Evolutionary conservation across 2,113 vertebrate genomes (phyloP), one percentile per base, ranked within the genome.

Genomic region (Malurus melanocephalus): DNA sequence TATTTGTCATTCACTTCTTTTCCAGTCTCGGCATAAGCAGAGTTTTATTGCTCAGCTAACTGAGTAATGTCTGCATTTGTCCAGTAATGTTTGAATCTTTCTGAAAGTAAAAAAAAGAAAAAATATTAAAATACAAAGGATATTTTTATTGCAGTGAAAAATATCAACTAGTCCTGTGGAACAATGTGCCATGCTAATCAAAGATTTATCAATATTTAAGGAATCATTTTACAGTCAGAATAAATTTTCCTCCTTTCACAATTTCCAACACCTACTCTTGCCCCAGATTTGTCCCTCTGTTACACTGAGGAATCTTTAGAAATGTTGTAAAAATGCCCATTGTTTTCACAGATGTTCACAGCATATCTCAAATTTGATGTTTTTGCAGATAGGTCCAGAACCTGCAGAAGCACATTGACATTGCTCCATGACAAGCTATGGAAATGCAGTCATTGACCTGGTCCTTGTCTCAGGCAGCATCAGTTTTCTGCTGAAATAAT

Each of bases 1-100:
- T 71, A 77, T 83, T 94, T 90, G 48, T 89, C 20, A 61, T 93
- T 90, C n/a, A 53, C 52, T 94, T 86, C 14, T 90, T 94, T 93
- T 91, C 71, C 60, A 90, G 57, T 83, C 65, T 82, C 28, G 32
- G 40, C 12, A 62, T 42, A 76, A 66, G 27, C 26, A 85, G 22
- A 23, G 24, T 87, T 90, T 92, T 80, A 46, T 84, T 87, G 53
- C 49, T 78, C 43, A 46, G 26, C 19, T 51, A 61, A 77, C 26
- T 46, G 43, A 75, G 48, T 75, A 80, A 69, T 55, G 91, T n/a
- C 52, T 24, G 66, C 76, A 80, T 76, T 68, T 60, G 14, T 56
- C 67, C 30, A 13, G 24, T 78, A 33, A 80, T 71, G 43, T 78
- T 82, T 79, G 16, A 65, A 45, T 33, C 23, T 81, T 64, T 9